These are phyloP conservation scores for Mus spretus DNA, from an alignment of 2,797 vertebrate genomes.

Conservation along the genomic window DNA sequence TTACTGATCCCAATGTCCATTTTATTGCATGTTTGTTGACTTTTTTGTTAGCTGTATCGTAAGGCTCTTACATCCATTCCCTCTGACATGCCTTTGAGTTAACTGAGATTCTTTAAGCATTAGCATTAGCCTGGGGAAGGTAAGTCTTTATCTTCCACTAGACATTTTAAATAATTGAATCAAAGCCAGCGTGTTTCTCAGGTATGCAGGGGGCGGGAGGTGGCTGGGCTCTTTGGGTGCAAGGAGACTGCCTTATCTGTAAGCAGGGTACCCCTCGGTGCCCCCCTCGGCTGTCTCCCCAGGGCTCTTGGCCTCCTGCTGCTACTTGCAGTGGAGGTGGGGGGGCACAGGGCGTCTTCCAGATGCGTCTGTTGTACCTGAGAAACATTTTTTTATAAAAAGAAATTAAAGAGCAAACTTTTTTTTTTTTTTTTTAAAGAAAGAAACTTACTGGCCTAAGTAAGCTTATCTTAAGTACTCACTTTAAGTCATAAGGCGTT, in stretches of 20 bases:
- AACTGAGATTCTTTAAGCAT: constrained; percentile 96
- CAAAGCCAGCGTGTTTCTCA: constrained; percentile 94
- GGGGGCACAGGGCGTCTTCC: constrained; percentile 57
- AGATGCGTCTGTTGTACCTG: constrained; percentile 92
- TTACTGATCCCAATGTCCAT: constrained; percentile 95
- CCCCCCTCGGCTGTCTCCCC: background rate
- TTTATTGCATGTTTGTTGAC: constrained; percentile 98
- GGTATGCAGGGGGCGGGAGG: constrained; percentile 90
- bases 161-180: constrained; percentile 92
- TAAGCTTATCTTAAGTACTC: constrained; percentile 91
- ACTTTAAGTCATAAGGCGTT: constrained; percentile 92
- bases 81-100: constrained; percentile 95
- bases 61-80: constrained; percentile 95
- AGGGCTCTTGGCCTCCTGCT: constrained; percentile 60
- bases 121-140: constrained; percentile 98
- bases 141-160: constrained; percentile 99
- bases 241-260: background rate
- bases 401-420: constrained; percentile 70
- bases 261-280: constrained; percentile 68
- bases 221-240: constrained; percentile 6
- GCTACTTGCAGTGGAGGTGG: background rate
- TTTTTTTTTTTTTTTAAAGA: constrained; percentile 69
- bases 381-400: constrained; percentile 93
- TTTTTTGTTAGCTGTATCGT: constrained; percentile 96
- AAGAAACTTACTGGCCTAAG: constrained; percentile 88